Evolutionary conservation across 2,113 vertebrate species (phyloP).

Genomic region (Lepisosteus osseus): DNA sequence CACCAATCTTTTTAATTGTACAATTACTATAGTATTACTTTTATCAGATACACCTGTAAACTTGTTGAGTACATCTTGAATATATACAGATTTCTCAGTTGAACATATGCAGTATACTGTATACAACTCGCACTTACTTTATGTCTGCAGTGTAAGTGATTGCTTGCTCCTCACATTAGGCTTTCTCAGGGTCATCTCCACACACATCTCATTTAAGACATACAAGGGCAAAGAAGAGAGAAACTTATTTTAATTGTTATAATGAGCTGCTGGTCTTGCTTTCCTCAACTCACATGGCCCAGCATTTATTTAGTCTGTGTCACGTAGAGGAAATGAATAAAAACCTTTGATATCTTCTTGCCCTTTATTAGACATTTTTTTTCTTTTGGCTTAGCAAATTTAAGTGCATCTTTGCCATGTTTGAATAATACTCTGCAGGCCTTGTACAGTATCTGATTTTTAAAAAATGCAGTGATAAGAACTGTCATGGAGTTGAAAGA

Average conservation of each 20-base stretch:
- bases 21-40: no score
- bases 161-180: slow-evolving; percentile 1
- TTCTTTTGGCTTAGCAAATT: slow-evolving; percentile 44
- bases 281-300: slow-evolving; percentile 24
- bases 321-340: slow-evolving; percentile 24
- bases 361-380: slow-evolving; percentile 52
- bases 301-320: slow-evolving; percentile 12
- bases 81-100: no score
- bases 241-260: slow-evolving; percentile 15
- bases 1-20: no score
- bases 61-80: no score
- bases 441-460: slow-evolving; percentile 42
- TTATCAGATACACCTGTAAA: no score
- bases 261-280: slow-evolving; percentile 6
- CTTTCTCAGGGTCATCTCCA: neutral
- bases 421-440: slow-evolving; percentile 45
- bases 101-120: no score
- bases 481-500: slow-evolving; percentile 59
- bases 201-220: neutral
- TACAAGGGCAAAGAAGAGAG: neutral
- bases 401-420: slow-evolving; percentile 32
- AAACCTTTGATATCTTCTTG: slow-evolving; percentile 44
- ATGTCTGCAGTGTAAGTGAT: neutral
- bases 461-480: slow-evolving; percentile 51
- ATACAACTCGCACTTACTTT: no score